Conservation (phyloP, 1,140 invertebrate genomes). For the Tribolium madens region DNA sequence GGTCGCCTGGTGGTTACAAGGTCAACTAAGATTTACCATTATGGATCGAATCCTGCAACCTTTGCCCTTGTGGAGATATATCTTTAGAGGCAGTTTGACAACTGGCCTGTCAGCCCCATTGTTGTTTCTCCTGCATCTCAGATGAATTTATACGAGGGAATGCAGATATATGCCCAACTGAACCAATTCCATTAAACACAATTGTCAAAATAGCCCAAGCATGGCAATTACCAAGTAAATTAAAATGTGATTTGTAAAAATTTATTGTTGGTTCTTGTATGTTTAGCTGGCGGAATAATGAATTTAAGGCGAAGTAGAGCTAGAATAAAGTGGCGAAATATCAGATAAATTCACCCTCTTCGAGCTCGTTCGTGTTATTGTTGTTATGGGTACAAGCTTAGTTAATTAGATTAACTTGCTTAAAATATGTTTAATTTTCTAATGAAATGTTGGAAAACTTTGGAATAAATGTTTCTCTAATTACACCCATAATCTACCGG, state of each 20-base stretch:
- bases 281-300: neutral
- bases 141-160: conserved; percentile 26
- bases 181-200: neutral
- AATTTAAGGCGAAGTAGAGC: conserved; percentile 8
- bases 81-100: conserved; percentile 24
- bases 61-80: conserved; percentile 26
- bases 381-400: conserved; percentile 19
- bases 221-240: no score
- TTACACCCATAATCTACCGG: neutral
- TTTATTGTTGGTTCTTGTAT: neutral
- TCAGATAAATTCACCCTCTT: conserved; percentile 29
- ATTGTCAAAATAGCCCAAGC: neutral
- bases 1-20: conserved; percentile 27
- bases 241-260: no score
- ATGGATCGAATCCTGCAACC: conserved; percentile 34
- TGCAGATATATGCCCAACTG: conserved; percentile 24
- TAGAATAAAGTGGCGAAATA: conserved; percentile 4
- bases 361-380: conserved; percentile 17
- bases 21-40: conserved; percentile 31
- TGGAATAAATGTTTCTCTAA: conserved; percentile 14
- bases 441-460: conserved; percentile 24
- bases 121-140: conserved; percentile 35
- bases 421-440: conserved; percentile 36
- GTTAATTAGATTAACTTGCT: conserved; percentile 27
- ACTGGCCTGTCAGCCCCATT: conserved; percentile 31